Evolutionary conservation across 2,113 vertebrate genomes (phyloP).

Genomic region (Anoplopoma fimbria): DNA sequence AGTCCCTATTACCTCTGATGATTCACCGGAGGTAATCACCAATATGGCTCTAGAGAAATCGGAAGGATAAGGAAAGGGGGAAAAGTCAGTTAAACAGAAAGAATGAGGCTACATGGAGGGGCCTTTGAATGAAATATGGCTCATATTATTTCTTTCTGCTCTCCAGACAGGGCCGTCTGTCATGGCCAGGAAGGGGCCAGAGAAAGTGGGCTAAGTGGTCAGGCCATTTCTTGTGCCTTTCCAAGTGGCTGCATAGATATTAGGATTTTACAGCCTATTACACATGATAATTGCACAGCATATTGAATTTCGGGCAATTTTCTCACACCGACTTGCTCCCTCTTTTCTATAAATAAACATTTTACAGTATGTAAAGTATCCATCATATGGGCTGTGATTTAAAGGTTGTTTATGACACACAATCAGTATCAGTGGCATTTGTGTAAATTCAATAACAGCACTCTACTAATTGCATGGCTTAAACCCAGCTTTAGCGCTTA

Average conservation of each 20-base stretch:
- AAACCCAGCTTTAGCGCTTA: constrained; percentile 72
- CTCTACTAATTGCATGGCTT: constrained; percentile 71
- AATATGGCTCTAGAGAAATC: constrained; percentile 59
- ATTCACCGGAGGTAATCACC: constrained; percentile 72
- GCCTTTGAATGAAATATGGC: constrained; percentile 84
- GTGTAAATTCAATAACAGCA: constrained; percentile 78
- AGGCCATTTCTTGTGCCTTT: constrained; percentile 83
- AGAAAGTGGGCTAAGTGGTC: constrained; percentile 84
- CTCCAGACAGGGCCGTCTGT: constrained; percentile 83
- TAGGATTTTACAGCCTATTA: constrained; percentile 88
- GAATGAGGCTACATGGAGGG: constrained; percentile 73
- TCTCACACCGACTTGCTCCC: constrained; percentile 54
- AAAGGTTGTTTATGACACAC: constrained; percentile 72
- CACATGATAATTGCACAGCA: constrained; percentile 85
- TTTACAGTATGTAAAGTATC: constrained; percentile 65
- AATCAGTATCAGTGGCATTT: constrained; percentile 47
- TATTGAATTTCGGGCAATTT: constrained; percentile 83
- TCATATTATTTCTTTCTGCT: constrained; percentile 81
- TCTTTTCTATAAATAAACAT: constrained; percentile 75
- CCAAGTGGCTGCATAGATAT: constrained; percentile 84
- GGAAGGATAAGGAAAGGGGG: constrained; percentile 48
- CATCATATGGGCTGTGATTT: constrained; percentile 55
- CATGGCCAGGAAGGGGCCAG: constrained; percentile 76
- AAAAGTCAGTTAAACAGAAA: constrained; percentile 71
- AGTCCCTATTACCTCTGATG: constrained; percentile 50